Conservation (phyloP, 2,113 vertebrate genomes). For the Malurus cyaneus region DNA sequence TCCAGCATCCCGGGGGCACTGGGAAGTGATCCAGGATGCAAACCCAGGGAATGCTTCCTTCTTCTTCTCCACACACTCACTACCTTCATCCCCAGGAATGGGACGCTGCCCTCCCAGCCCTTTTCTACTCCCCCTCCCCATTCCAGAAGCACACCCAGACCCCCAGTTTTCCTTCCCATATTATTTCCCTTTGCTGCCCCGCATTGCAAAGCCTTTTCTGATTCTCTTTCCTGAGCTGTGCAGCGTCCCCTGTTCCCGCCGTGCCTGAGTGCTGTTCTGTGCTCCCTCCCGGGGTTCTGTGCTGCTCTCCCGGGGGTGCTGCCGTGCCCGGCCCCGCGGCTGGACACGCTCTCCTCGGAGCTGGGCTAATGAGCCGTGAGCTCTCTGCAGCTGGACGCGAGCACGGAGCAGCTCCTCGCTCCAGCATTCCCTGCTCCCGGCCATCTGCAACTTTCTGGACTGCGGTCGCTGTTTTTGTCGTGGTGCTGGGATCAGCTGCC, state of each 20-base stretch:
- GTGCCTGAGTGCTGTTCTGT: background rate
- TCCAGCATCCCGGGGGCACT: background rate
- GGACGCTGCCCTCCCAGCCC: background rate
- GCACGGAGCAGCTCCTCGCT: background rate
- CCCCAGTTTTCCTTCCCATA: background rate
- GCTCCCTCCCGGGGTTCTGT: background rate
- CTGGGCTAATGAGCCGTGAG: background rate
- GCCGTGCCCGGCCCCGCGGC: background rate
- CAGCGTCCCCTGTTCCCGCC: fast-evolving
- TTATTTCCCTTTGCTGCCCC: background rate
- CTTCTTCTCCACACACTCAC: background rate
- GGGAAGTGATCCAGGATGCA: background rate
- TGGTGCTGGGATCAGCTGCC: background rate
- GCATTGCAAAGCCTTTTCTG: background rate
- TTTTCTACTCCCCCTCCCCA: background rate
- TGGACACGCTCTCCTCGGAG: background rate
- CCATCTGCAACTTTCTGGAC: background rate
- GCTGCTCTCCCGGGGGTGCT: background rate
- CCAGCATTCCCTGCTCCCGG: background rate
- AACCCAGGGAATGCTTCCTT: background rate
- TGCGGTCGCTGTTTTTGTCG: background rate
- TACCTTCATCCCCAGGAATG: background rate
- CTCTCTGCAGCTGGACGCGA: background rate
- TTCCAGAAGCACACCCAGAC: background rate
- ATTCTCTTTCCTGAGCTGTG: background rate